Conservation (phyloP, 2,888 invertebrate species). For the Cataglyphis albicans region DNA sequence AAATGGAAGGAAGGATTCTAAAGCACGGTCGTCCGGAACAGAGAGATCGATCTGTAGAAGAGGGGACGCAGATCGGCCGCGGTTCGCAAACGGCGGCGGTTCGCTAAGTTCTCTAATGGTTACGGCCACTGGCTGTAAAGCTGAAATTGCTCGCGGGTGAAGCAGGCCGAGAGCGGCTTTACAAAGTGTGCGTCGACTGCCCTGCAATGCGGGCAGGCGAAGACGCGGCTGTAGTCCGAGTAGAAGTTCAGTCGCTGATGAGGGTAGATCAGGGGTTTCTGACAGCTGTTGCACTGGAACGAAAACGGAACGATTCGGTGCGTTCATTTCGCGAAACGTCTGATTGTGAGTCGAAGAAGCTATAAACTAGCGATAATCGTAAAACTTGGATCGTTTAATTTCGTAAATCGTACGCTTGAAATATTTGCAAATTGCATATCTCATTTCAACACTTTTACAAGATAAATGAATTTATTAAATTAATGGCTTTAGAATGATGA, state of each 20-base stretch:
- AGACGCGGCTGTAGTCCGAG: constrained; percentile 97
- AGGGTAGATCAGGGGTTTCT: constrained; percentile 94
- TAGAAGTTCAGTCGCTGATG: constrained; percentile 95
- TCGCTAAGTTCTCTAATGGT: constrained; percentile 87
- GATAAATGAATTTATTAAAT: not conserved
- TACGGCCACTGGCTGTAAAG: constrained; percentile 94
- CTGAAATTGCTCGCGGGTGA: constrained; percentile 91
- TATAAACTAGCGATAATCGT: not conserved
- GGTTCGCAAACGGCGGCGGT: constrained; percentile 78
- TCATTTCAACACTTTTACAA: too few relatives aligned
- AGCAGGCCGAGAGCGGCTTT: constrained; percentile 94
- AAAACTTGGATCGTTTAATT: not conserved
- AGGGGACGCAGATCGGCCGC: constrained; percentile 75
- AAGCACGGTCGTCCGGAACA: constrained; percentile 80
- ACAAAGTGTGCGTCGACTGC: constrained; percentile 97
- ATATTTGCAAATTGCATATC: not conserved
- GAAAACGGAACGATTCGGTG: constrained; percentile 71
- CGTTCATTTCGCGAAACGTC: constrained; percentile 27
- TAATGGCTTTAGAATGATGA: not conserved
- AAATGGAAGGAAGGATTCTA: constrained; percentile 68
- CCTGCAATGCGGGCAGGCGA: constrained; percentile 96
- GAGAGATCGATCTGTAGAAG: constrained; percentile 81
- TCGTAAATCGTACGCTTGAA: not conserved
- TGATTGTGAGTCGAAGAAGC: not conserved
- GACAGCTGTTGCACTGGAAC: constrained; percentile 96